Base-by-base conservation (phyloP, 2,113 vertebrate species). In the Oryzias woworae region DNA sequence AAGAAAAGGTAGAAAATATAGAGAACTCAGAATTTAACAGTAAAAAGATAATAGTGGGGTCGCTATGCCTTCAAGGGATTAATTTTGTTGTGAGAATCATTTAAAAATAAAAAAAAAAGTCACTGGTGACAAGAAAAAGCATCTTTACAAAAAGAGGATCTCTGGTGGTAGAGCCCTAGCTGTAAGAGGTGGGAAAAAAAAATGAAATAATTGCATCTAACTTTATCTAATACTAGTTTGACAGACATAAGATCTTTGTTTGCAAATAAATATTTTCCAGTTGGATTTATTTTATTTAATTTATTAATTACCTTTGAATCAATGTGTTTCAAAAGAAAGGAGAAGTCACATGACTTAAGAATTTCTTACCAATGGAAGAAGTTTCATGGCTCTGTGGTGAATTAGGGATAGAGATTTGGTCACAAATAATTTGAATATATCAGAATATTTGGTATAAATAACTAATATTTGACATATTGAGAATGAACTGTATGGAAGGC, bases 261-360 rank as follows among this genome's bases (percentile, higher is more conserved):
- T 36, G 36, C 10, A 36, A 36, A 36, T 13, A 3, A 2, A 36
- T 36, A 36, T 23, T 78, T 76, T 69, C 65, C 67, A 56, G 53
- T 17, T 42, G 53, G 63, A 66, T 20, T 20, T 20, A 20, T 20
- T 20, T 20, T 1, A 20, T 20, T 20, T 20, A 15, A 67, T 66
- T 73, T 73, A 54, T 62, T 82, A 79, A 89, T 79, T 77, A 85
- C 58, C 70, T 48, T 48, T 72, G 47, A 82, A 82, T 79, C 53
- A 67, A 83, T 63, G 52, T 12, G 8, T 36, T 36, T 28, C 26
- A 28, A 28, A 28, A 28, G 3, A 5, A 28, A 28, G 7, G 7
- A 6, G 26, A 28, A 12, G 2, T 1, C 36, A 36, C 36, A 12
- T 36, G 36, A 36, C 36, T 36, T 12, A 36, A 36, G 31, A 7